A percentile compares a stretch with the other conserved stretches of the same genome.
Conservation (phyloP, 2,797 vertebrate species). For the Gallinago nigripennis region DNA sequence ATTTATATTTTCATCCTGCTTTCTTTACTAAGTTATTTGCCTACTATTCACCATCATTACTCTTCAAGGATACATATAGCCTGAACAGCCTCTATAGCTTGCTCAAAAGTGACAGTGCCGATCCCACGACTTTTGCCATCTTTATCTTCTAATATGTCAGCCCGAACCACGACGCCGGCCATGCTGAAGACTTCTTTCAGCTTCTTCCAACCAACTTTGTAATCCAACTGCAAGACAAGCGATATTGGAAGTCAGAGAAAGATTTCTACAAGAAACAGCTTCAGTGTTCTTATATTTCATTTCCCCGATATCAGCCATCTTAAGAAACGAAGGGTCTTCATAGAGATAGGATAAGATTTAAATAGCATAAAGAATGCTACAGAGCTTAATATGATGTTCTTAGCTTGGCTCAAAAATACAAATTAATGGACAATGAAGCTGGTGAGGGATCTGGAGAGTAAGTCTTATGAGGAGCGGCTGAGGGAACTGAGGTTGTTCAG, state of each 20-base stretch:
- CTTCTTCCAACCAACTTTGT: slow-evolving; percentile 99
- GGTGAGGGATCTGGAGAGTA: no score
- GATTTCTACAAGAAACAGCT: not conserved
- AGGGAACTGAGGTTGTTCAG: no score
- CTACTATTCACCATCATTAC: accelerated
- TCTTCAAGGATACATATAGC: slow-evolving; percentile 94
- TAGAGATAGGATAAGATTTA: not conserved
- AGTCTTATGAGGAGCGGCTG: no score
- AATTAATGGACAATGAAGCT: not conserved
- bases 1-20: accelerated
- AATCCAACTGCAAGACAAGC: slow-evolving; percentile 87
- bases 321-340: not conserved
- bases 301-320: not conserved
- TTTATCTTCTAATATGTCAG: slow-evolving; percentile 96
- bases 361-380: not conserved
- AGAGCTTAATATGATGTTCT: accelerated
- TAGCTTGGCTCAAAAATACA: not conserved
- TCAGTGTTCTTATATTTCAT: accelerated
- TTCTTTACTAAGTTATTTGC: accelerated
- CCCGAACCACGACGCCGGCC: slow-evolving; percentile 90
- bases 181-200: slow-evolving; percentile 97
- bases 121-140: slow-evolving; percentile 97
- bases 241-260: not conserved
- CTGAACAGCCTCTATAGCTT: slow-evolving; percentile 96
- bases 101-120: slow-evolving; percentile 95